Conservation (phyloP, 1,140 invertebrate species). For the Macrosteles quadrilineatus region DNA sequence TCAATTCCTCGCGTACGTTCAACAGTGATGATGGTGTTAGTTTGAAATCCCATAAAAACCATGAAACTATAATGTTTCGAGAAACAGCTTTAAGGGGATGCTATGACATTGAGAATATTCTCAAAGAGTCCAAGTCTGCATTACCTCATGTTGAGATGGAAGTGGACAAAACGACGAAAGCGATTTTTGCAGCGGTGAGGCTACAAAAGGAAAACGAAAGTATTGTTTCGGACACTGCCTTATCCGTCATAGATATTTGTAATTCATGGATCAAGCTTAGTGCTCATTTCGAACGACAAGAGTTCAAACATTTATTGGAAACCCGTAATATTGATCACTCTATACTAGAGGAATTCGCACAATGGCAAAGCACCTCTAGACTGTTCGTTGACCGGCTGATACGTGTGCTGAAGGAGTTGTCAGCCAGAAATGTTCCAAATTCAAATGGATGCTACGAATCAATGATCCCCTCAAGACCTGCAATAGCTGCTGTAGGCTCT, state of each 20-base stretch:
- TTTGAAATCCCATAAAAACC: neutral
- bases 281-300: conserved; percentile 14
- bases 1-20: no score
- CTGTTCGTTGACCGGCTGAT: conserved; percentile 3
- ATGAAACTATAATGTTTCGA: conserved; percentile 17
- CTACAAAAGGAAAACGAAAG: neutral
- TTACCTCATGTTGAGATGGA: neutral
- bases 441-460: no score
- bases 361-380: conserved; percentile 2
- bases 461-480: no score
- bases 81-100: neutral
- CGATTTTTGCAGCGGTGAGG: conserved; percentile 15
- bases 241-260: conserved; percentile 1
- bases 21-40: neutral
- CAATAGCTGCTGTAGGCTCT: no score
- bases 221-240: neutral
- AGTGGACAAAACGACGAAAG: neutral
- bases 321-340: neutral
- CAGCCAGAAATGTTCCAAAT: neutral
- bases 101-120: neutral
- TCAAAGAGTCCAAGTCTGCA: neutral
- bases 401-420: neutral
- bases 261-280: conserved; percentile 16
- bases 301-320: conserved; percentile 5
- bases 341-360: neutral